Percentiles rank a stretch among this genome's conserved stretches.
Evolutionary conservation across 2,113 vertebrate genomes (phyloP).

Genomic region (Actenoides hombroni): DNA sequence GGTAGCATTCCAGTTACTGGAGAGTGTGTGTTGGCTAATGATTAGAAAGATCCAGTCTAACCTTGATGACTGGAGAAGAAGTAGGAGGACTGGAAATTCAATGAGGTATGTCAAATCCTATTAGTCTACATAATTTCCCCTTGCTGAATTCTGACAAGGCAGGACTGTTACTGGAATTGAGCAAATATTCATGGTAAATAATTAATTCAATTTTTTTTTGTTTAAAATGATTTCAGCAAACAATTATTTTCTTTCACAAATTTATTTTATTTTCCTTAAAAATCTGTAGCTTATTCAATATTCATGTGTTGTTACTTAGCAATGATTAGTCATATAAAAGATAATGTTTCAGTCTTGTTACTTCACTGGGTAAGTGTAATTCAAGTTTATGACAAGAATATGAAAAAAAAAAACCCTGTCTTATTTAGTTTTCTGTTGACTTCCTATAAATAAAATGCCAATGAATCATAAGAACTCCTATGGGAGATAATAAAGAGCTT

Average conservation of each 20-base stretch:
- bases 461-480: neutral
- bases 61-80: neutral
- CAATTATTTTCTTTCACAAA: neutral
- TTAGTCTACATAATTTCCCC: constrained; percentile 67
- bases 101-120: constrained; percentile 69
- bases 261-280: neutral
- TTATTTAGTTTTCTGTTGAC: neutral
- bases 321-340: neutral
- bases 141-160: constrained; percentile 49
- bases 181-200: constrained; percentile 9
- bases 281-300: neutral
- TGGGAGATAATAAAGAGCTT: neutral
- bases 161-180: constrained; percentile 6
- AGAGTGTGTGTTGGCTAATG: neutral
- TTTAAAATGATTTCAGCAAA: neutral
- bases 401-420: neutral
- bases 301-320: neutral
- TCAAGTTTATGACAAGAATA: neutral
- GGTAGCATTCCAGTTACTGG: neutral
- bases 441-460: neutral
- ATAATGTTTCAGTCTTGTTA: neutral
- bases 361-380: neutral
- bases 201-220: neutral
- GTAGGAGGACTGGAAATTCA: constrained; percentile 42
- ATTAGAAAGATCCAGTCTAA: constrained; percentile 13